phyloP scores from a whole-genome alignment of 2,888 invertebrate species.

The Lathronympha strigana region DNA sequence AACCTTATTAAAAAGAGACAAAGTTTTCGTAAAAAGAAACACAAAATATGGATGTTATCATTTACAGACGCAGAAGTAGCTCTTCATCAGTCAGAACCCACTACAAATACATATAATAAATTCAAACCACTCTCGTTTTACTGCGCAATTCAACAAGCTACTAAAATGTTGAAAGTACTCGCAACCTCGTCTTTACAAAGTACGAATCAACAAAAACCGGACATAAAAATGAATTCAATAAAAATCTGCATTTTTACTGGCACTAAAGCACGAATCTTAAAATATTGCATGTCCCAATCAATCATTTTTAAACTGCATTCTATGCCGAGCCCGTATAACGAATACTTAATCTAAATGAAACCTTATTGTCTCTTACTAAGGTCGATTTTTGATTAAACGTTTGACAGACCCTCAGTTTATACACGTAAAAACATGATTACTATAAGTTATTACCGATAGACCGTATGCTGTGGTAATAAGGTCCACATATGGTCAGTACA shows the following conservation, averaged over 20 bases:
- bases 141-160: not conserved
- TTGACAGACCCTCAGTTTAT: not conserved
- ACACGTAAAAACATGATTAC: too few relatives aligned
- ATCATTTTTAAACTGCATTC: constrained; percentile 21
- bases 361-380: not conserved
- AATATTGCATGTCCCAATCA: constrained; percentile 17
- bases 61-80: not conserved
- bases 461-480: too few relatives aligned
- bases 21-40: too few relatives aligned
- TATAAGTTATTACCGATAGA: too few relatives aligned
- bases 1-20: too few relatives aligned
- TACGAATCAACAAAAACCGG: constrained; percentile 5
- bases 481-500: too few relatives aligned
- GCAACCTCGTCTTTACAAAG: too few relatives aligned
- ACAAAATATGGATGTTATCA: too few relatives aligned
- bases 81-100: too few relatives aligned
- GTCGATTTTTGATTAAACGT: not conserved
- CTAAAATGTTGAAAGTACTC: constrained; percentile 2
- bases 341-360: not conserved
- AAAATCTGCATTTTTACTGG: constrained; percentile 7
- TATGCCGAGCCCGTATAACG: not conserved
- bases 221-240: not conserved
- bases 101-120: not conserved
- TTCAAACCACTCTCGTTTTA: not conserved
- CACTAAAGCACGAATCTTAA: constrained; percentile 4